Evolutionary conservation across 2,888 invertebrate genomes (phyloP).

Genomic region (Plagodis dolabraria): DNA sequence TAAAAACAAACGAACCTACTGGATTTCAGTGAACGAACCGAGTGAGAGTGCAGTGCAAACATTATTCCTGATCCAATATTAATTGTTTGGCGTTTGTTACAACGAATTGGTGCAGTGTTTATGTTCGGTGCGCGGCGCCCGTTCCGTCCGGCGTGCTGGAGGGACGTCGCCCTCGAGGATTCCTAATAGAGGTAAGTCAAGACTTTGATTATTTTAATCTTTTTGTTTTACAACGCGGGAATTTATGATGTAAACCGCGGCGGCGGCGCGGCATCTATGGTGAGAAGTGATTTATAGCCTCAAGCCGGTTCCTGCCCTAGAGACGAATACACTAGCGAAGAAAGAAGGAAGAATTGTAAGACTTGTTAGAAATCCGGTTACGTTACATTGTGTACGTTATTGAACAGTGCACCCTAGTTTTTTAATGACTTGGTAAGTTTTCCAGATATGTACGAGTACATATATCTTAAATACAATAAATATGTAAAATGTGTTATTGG

Average conservation of each 20-base stretch:
- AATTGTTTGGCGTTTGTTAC: slow-evolving; percentile 61
- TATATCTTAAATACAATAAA: no score
- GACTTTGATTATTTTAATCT: slow-evolving; percentile 51
- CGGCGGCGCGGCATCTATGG: slow-evolving; percentile 35
- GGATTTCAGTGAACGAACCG: slow-evolving; percentile 76
- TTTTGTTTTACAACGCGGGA: slow-evolving; percentile 41
- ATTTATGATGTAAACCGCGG: slow-evolving; percentile 26
- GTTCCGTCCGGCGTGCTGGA: slow-evolving; percentile 74
- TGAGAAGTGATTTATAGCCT: slow-evolving; percentile 32
- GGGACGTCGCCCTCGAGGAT: slow-evolving; percentile 80
- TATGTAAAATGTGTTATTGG: no score
- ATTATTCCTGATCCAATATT: slow-evolving; percentile 47
- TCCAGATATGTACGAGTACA: no score
- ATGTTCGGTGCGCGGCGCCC: slow-evolving; percentile 77
- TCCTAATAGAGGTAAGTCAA: slow-evolving; percentile 72
- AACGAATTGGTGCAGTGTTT: slow-evolving; percentile 81
- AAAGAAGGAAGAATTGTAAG: slow-evolving; percentile 37
- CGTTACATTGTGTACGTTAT: slow-evolving; percentile 12
- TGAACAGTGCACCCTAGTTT: slow-evolving; percentile 10
- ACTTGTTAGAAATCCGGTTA: slow-evolving; percentile 59
- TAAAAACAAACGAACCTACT: slow-evolving; percentile 72
- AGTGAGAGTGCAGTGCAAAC: slow-evolving; percentile 70
- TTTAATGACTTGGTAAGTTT: background rate
- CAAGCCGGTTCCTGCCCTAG: slow-evolving; percentile 59
- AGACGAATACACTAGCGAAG: slow-evolving; percentile 37